Base-by-base conservation (phyloP, 2,888 invertebrate genomes). In the Drosophila siamana region DNA sequence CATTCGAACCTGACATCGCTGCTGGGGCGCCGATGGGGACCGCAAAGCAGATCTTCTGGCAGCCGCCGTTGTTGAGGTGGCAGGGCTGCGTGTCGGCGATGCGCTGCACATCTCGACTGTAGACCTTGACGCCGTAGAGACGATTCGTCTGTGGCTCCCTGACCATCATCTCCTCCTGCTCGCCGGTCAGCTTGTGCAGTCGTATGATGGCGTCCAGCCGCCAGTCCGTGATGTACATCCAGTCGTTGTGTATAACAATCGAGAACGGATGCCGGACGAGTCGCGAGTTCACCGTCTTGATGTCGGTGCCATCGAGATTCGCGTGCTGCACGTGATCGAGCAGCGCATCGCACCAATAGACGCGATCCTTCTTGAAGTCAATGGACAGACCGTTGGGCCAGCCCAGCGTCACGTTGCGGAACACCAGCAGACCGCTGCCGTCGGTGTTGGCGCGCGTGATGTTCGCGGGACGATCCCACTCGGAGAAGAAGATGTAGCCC, bases 211-310 rank as follows among this genome's bases (percentile, higher is more conserved):
- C 98, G 91, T 99, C 98, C 47, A 98, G 92, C 48, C 99, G 94
- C 98, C 99, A 99, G 91, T 99, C 99, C 0, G 99, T 98, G 47
- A 98, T 98, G 92, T 98, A 99, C 94, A 99, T 96, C 93, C 96
- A 97, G 22, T 98, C 96, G 74, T 95, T 94, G 91, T 97, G 95
- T 66, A 98, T 96, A 0, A 98, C 97, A 44, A 99, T 97, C 4
- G 96, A 98, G 93, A 98, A 98, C 0, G 98, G 98, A 93, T 97
- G 98, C 55, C 96, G 94, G 56, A 97, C 98, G 8, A 98, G 93
- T 51, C 96, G 93, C 0, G 98, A 98, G 86, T 96, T 96, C 0
- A 99, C 96, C 0, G 98, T 98, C 84, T 95, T 95, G 0, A 98
- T 96, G 90, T 98, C 98, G 0, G 95, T 95, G 0, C 99, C 99